Evolutionary conservation across 2,797 vertebrate species (phyloP).

Genomic region (Luscinia luscinia): DNA sequence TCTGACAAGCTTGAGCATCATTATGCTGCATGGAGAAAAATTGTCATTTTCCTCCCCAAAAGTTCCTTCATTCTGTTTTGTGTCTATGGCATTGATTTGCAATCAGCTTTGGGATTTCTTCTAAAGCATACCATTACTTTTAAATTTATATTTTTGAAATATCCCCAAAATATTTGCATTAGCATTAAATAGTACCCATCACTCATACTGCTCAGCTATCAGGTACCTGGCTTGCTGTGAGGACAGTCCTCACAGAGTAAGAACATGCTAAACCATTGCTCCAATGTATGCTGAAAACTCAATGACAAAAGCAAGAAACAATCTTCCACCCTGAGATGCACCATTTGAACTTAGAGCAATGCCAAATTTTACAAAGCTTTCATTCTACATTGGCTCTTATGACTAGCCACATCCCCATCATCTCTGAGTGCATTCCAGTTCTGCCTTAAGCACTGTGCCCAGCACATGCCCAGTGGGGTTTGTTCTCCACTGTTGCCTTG

Average conservation of each 20-base stretch:
- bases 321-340: background rate
- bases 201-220: background rate
- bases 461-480: background rate
- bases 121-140: background rate
- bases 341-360: background rate
- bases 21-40: background rate
- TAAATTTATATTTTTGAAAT: background rate
- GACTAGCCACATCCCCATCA: background rate
- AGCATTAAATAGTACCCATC: background rate
- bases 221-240: background rate
- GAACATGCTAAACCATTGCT: background rate
- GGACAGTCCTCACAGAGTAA: background rate
- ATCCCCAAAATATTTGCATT: background rate
- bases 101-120: background rate
- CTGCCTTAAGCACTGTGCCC: background rate
- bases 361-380: slow-evolving; percentile 1
- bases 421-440: background rate
- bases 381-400: background rate
- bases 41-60: background rate
- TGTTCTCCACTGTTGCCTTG: background rate
- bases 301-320: background rate
- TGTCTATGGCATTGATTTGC: background rate
- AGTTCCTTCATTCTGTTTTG: background rate
- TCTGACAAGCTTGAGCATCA: background rate
- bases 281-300: background rate